phyloP scores from a whole-genome alignment of 2,113 vertebrate genomes.

The Vulpes vulpes region DNA sequence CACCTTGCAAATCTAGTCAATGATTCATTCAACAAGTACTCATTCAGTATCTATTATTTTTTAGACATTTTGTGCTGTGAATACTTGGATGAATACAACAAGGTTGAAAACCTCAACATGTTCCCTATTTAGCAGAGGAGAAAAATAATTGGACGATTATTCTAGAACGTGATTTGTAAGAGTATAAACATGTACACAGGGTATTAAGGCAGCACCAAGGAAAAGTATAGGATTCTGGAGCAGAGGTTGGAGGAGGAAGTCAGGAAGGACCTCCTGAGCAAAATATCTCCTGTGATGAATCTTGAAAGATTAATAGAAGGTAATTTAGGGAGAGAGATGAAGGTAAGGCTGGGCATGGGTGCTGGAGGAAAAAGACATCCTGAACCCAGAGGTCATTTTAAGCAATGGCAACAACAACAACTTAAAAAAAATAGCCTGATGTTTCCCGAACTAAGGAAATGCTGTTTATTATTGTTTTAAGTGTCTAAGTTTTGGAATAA shows the following conservation, averaged over 20 bases:
- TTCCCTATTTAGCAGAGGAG: neutral
- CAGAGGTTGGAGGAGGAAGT: neutral
- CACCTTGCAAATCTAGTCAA: neutral
- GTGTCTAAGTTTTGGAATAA: neutral
- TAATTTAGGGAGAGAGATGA: neutral
- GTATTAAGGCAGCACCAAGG: neutral
- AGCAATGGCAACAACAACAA: neutral
- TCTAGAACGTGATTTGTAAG: neutral
- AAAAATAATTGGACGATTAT: neutral
- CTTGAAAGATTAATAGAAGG: neutral
- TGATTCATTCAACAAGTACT: constrained; percentile 14
- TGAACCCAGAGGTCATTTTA: neutral
- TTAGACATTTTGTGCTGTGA: neutral
- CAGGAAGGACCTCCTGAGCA: neutral
- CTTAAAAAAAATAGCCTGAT: neutral
- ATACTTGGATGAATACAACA: neutral
- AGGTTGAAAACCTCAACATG: neutral
- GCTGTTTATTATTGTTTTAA: constrained; percentile 27
- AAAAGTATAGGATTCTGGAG: neutral
- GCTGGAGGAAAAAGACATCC: neutral
- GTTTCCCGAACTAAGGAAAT: neutral
- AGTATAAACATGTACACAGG: neutral
- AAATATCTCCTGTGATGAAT: neutral
- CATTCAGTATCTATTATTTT: neutral
- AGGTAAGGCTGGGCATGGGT: neutral